These are phyloP conservation scores for Platygyra sinensis DNA, from an alignment of 64 coral and sea anemone species.

Conservation along the genomic window DNA sequence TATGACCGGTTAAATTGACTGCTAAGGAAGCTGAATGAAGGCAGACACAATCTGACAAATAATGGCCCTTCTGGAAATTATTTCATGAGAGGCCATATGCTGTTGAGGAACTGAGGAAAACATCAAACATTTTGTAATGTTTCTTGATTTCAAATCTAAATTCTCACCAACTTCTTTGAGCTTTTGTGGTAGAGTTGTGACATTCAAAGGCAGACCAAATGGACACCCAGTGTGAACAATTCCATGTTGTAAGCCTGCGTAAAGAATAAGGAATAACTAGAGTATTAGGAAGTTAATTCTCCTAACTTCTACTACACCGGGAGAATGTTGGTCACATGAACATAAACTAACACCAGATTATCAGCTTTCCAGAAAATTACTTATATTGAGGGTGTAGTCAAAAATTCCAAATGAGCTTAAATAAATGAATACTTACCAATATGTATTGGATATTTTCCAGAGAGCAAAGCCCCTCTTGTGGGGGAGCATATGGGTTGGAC, in stretches of 20 bases:
- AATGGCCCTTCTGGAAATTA: too few species aligned
- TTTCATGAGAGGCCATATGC: too few species aligned
- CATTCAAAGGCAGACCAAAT: constrained; percentile 78
- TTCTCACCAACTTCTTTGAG: constrained; percentile 73
- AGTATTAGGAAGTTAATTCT: not conserved
- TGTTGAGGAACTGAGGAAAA: too few species aligned
- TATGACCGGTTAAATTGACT: too few species aligned
- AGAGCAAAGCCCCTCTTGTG: constrained; percentile 45
- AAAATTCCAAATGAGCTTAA: too few species aligned
- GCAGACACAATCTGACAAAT: too few species aligned
- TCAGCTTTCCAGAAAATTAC: not conserved
- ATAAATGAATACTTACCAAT: constrained; percentile 27
- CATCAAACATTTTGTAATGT: not conserved
- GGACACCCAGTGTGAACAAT: constrained; percentile 71
- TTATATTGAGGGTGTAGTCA: not conserved
- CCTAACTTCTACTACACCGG: not conserved
- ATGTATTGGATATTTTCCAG: constrained; percentile 70
- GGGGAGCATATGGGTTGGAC: constrained; percentile 67
- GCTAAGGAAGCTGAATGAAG: too few species aligned
- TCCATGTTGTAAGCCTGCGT: constrained; percentile 82
- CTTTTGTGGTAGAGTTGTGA: constrained; percentile 78
- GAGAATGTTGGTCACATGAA: not conserved
- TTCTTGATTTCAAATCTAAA: not conserved
- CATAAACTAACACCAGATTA: not conserved
- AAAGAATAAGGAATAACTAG: not conserved